phyloP scores from a whole-genome alignment of 1,140 invertebrate genomes.

The Anastrepha ludens region DNA sequence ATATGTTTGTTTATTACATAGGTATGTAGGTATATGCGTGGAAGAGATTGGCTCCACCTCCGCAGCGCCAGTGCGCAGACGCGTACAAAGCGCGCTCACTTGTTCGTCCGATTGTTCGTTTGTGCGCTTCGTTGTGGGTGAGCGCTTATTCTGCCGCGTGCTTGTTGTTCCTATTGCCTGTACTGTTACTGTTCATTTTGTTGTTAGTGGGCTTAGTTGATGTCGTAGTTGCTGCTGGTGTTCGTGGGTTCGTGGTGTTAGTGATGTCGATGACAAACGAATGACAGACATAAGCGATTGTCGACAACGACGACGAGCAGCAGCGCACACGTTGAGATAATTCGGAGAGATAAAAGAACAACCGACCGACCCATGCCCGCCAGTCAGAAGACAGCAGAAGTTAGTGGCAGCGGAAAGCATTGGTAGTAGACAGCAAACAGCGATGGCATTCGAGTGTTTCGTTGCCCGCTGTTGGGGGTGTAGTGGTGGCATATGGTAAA shows the following conservation, averaged over 20 bases:
- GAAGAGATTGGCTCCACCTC: constrained; percentile 21
- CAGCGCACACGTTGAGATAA: constrained; percentile 63
- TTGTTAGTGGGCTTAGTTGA: neutral
- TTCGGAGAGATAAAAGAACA: constrained; percentile 69
- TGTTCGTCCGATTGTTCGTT: neutral
- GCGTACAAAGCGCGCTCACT: constrained; percentile 39
- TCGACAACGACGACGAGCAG: constrained; percentile 36
- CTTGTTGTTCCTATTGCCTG: neutral
- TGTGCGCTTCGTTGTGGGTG: constrained; percentile 36
- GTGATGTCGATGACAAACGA: constrained; percentile 58
- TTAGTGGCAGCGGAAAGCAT: too few species aligned
- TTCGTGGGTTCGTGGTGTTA: neutral
- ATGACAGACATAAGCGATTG: constrained; percentile 68
- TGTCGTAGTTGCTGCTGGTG: neutral
- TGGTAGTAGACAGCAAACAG: neutral
- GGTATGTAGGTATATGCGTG: neutral
- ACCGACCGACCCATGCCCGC: constrained; percentile 68
- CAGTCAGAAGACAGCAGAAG: constrained; percentile 62
- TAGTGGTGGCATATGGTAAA: neutral
- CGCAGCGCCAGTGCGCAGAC: constrained; percentile 11
- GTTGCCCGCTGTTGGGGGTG: neutral
- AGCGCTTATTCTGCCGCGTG: neutral
- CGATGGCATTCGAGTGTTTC: neutral
- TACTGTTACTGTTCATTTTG: neutral
- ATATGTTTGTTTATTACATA: neutral